phyloP scores from a whole-genome alignment of 2,113 vertebrate genomes.

The Andinoacara biseriatus region DNA sequence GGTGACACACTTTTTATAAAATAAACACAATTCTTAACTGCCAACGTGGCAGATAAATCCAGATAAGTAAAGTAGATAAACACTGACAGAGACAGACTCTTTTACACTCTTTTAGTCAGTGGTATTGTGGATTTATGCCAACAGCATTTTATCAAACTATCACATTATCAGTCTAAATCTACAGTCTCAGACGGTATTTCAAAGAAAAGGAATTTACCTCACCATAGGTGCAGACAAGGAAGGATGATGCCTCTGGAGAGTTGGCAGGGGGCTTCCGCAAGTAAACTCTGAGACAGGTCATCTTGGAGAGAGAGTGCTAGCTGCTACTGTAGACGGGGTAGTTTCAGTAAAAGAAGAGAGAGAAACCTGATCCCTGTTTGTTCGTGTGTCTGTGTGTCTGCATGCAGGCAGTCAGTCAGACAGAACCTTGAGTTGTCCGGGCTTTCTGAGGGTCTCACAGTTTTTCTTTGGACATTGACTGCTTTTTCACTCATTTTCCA shows the following conservation, averaged over 20 bases:
- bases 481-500: not conserved
- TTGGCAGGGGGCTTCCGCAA: constrained; percentile 30
- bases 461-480: not conserved
- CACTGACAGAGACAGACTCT: not conserved
- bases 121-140: not conserved
- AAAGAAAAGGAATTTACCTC: constrained; percentile 24
- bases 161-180: not conserved
- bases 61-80: not conserved
- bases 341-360: constrained; percentile 12
- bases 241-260: constrained; percentile 44
- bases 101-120: not conserved
- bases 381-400: not conserved
- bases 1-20: not conserved
- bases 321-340: constrained; percentile 3
- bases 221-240: constrained; percentile 69
- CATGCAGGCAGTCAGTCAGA: not conserved
- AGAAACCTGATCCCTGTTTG: constrained; percentile 61
- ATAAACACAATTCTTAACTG: constrained; percentile 30
- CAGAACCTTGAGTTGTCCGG: not conserved
- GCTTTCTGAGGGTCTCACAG: not conserved
- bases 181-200: not conserved
- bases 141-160: not conserved
- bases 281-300: constrained; percentile 61
- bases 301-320: constrained; percentile 30
- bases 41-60: not conserved